Conservation (phyloP, 2,888 invertebrate genomes). For the Harpalus rufipes region DNA sequence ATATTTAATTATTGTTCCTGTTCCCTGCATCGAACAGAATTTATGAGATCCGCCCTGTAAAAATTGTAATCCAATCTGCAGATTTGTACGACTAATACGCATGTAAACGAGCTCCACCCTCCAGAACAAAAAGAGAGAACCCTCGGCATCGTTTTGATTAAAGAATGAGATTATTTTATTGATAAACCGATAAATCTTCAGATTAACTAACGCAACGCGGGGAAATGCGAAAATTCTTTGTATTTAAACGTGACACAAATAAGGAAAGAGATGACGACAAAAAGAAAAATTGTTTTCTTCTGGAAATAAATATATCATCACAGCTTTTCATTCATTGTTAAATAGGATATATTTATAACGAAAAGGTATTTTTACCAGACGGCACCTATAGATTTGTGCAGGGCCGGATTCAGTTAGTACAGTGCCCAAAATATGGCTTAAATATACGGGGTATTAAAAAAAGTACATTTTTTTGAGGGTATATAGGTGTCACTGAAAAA, state of each 20-base stretch:
- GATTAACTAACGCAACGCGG: conserved; percentile 41
- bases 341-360: no score
- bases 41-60: conserved; percentile 60
- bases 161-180: conserved; percentile 51
- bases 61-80: conserved; percentile 61
- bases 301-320: neutral
- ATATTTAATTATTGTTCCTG: conserved; percentile 62
- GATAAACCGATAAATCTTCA: conserved; percentile 58
- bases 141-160: conserved; percentile 26
- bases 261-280: neutral
- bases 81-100: conserved; percentile 56
- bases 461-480: no score
- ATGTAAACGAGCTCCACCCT: conserved; percentile 36
- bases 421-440: no score
- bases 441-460: no score
- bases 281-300: neutral
- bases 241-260: neutral
- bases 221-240: neutral
- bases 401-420: no score
- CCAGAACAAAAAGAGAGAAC: neutral
- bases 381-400: no score
- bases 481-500: no score
- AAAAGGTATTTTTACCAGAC: no score
- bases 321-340: no score
- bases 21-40: conserved; percentile 47